A percentile compares a stretch with the other conserved stretches of the same genome.
These are phyloP conservation scores for Amia ocellicauda DNA, from an alignment of 2,113 vertebrate genomes.

Conservation along the genomic window DNA sequence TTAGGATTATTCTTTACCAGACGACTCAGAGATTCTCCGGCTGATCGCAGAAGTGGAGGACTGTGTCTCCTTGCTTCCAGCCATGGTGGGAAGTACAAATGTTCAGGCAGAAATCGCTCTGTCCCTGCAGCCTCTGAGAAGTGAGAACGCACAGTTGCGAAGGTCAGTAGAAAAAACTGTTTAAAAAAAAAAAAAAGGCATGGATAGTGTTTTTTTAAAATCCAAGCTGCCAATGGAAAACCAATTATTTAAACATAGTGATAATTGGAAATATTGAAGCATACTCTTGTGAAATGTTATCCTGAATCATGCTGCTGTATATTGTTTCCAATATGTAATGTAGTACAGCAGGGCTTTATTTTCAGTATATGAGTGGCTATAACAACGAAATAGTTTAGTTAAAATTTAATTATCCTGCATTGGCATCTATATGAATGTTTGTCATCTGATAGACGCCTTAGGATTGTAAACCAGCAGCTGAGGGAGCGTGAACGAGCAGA, in stretches of 20 bases:
- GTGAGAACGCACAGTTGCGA: slow-evolving; percentile 74
- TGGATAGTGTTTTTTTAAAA: slow-evolving; percentile 1
- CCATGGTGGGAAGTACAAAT: slow-evolving; percentile 42
- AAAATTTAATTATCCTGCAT: too few species aligned
- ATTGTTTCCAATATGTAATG: too few species aligned
- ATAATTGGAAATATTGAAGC: too few species aligned
- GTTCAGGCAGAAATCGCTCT: slow-evolving; percentile 69
- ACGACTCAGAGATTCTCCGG: slow-evolving; percentile 69
- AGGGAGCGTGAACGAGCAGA: slow-evolving; percentile 61
- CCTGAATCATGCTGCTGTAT: too few species aligned
- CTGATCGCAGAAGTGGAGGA: slow-evolving; percentile 73
- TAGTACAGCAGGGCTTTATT: too few species aligned
- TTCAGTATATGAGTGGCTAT: too few species aligned
- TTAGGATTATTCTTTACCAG: slow-evolving; percentile 31
- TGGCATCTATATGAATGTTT: too few species aligned
- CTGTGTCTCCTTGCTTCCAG: slow-evolving; percentile 60
- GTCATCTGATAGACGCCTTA: slow-evolving; percentile 60
- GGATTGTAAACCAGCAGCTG: slow-evolving; percentile 75
- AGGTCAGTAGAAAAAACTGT: slow-evolving; percentile 64
- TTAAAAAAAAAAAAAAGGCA: not conserved
- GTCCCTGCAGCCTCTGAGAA: slow-evolving; percentile 68
- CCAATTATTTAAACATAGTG: too few species aligned
- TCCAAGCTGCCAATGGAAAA: too few species aligned
- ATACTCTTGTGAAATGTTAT: too few species aligned
- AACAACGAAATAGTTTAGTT: too few species aligned